Evolutionary conservation across 2,797 vertebrate species (phyloP).

Genomic region (Aulostomus chinensis): DNA sequence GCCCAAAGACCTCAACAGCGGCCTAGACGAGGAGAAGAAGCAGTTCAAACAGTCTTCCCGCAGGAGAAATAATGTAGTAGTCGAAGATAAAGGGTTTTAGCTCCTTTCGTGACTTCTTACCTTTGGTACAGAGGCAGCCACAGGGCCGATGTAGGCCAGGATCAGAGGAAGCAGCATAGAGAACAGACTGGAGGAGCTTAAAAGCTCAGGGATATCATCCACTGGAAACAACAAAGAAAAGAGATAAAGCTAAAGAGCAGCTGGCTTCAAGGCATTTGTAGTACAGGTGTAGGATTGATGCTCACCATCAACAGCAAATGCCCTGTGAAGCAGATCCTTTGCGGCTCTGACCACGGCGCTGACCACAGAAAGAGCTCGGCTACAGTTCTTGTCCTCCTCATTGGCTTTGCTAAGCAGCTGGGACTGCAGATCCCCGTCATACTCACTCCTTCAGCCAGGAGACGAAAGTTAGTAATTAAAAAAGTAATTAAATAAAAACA

Average conservation of each 20-base stretch:
- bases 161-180: slow-evolving; percentile 98
- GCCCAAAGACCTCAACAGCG: slow-evolving; percentile 97
- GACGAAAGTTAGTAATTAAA: slow-evolving; percentile 15
- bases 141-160: slow-evolving; percentile 97
- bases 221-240: slow-evolving; percentile 71
- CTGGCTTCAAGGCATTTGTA: background rate
- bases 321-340: slow-evolving; percentile 95
- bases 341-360: slow-evolving; percentile 95
- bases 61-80: background rate
- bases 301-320: slow-evolving; percentile 98
- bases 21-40: slow-evolving; percentile 78
- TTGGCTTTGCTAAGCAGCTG: slow-evolving; percentile 97
- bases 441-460: slow-evolving; percentile 88
- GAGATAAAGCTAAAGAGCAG: background rate
- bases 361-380: slow-evolving; percentile 94
- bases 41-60: background rate
- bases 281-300: background rate
- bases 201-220: slow-evolving; percentile 97
- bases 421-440: slow-evolving; percentile 96
- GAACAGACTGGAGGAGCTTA: slow-evolving; percentile 98
- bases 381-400: slow-evolving; percentile 99
- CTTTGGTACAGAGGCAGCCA: slow-evolving; percentile 97
- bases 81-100: background rate
- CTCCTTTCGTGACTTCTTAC: slow-evolving; percentile 68
- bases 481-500: background rate